A percentile compares a stretch with the other conserved stretches of the same genome.
phyloP scores from a whole-genome alignment of 2,113 vertebrate genomes.

The Piprites chloris region DNA sequence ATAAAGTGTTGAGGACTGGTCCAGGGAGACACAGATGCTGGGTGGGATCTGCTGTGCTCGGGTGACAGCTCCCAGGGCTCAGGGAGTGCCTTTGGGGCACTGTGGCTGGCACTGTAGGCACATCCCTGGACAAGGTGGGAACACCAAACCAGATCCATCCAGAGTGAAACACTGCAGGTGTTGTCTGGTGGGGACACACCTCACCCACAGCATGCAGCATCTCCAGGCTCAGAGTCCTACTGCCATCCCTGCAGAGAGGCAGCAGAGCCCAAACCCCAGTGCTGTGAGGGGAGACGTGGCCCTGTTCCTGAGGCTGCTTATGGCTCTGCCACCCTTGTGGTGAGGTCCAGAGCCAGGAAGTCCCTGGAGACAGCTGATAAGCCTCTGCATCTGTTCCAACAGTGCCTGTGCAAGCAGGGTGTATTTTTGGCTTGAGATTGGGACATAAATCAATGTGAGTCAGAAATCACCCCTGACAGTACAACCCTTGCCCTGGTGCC shows the following conservation, averaged over 20 bases:
- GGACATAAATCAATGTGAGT: constrained; percentile 16
- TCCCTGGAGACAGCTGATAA: constrained; percentile 14
- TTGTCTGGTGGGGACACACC: neutral
- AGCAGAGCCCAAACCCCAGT: neutral
- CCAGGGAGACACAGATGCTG: neutral
- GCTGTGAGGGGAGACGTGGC: neutral
- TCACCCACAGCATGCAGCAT: neutral
- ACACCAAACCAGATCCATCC: neutral
- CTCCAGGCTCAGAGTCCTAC: neutral
- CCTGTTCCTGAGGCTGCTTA: neutral
- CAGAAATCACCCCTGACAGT: neutral
- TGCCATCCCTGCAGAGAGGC: neutral
- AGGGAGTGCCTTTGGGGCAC: neutral
- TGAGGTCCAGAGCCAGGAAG: neutral
- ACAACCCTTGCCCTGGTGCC: neutral
- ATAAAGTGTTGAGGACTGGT: neutral
- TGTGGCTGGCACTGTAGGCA: fast-evolving
- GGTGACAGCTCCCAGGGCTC: neutral
- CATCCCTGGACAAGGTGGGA: neutral
- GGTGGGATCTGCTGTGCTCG: neutral
- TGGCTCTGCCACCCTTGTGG: neutral
- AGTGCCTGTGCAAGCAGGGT: neutral
- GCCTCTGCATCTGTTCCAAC: neutral
- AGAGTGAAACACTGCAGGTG: neutral
- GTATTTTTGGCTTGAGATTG: neutral